phyloP scores from a whole-genome alignment of 2,113 vertebrate genomes.

The Stegostoma tigrinum region DNA sequence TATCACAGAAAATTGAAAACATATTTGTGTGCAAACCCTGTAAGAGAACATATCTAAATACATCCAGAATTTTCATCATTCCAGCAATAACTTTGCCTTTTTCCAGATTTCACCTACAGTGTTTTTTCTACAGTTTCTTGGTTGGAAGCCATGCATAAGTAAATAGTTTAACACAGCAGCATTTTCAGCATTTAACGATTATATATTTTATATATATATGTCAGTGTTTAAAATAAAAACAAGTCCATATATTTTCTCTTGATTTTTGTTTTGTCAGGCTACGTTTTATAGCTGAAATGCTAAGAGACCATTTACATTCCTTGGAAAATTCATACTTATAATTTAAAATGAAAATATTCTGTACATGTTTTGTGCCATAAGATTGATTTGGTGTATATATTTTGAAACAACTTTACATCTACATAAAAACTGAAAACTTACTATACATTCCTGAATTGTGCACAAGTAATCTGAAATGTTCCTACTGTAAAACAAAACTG shows the following conservation, averaged over 20 bases:
- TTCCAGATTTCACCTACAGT: neutral
- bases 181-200: neutral
- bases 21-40: conserved; percentile 1
- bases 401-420: conserved; percentile 52
- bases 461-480: conserved; percentile 49
- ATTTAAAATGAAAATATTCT: conserved; percentile 58
- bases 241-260: conserved; percentile 16
- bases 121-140: conserved; percentile 26
- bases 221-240: conserved; percentile 33
- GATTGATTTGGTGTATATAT: conserved; percentile 44
- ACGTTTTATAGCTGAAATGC: conserved; percentile 44
- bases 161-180: conserved; percentile 30
- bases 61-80: conserved; percentile 22
- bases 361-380: conserved; percentile 53
- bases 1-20: conserved; percentile 40
- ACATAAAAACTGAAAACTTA: conserved; percentile 50
- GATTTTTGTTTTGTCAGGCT: conserved; percentile 14
- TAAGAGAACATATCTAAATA: conserved; percentile 19
- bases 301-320: conserved; percentile 44
- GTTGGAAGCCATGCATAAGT: conserved; percentile 29
- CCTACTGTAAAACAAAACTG: conserved; percentile 47
- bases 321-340: conserved; percentile 50
- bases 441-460: conserved; percentile 48
- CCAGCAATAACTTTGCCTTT: conserved; percentile 10
- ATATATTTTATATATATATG: neutral